These are phyloP conservation scores for Zygaena filipendulae DNA, from an alignment of 2,888 invertebrate species.

Conservation along the genomic window DNA sequence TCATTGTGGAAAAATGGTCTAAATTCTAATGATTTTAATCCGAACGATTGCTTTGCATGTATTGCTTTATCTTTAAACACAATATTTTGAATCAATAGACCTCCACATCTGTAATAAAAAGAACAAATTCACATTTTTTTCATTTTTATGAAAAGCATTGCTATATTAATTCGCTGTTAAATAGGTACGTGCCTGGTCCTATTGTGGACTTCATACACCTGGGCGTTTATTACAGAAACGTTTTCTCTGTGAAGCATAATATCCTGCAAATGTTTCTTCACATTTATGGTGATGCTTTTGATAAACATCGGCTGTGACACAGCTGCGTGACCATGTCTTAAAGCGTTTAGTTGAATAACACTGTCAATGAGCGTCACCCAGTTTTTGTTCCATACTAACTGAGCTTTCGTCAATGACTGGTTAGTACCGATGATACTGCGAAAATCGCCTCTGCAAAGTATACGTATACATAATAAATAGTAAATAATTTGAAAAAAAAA, in stretches of 20 bases:
- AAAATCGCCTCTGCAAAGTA: conserved; percentile 28
- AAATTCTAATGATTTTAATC: conserved; percentile 25
- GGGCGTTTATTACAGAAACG: conserved; percentile 17
- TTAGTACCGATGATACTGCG: conserved; percentile 26
- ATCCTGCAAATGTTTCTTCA: conserved; percentile 18
- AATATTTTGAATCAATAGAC: conserved; percentile 27
- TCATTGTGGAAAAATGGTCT: conserved; percentile 21
- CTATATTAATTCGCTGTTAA: too few relatives aligned
- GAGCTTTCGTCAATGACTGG: conserved; percentile 28
- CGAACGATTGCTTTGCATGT: too few relatives aligned
- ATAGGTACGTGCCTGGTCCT: conserved; percentile 28
- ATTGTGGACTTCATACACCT: conserved; percentile 18
- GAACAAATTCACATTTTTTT: conserved; percentile 1
- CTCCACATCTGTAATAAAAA: conserved; percentile 30
- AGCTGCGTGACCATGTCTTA: conserved; percentile 68
- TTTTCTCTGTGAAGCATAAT: conserved; percentile 8
- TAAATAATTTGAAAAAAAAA: background rate
- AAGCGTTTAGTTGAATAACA: conserved; percentile 79
- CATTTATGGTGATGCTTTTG: conserved; percentile 25
- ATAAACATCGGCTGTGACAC: conserved; percentile 70
- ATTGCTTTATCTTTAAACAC: too few relatives aligned
- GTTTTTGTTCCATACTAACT: conserved; percentile 73
- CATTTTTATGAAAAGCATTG: too few relatives aligned
- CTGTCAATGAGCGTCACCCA: conserved; percentile 87
- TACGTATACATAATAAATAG: background rate